These are phyloP conservation scores for Clarias platycephalus DNA, from an alignment of 2,797 vertebrate species.

Conservation along the genomic window DNA sequence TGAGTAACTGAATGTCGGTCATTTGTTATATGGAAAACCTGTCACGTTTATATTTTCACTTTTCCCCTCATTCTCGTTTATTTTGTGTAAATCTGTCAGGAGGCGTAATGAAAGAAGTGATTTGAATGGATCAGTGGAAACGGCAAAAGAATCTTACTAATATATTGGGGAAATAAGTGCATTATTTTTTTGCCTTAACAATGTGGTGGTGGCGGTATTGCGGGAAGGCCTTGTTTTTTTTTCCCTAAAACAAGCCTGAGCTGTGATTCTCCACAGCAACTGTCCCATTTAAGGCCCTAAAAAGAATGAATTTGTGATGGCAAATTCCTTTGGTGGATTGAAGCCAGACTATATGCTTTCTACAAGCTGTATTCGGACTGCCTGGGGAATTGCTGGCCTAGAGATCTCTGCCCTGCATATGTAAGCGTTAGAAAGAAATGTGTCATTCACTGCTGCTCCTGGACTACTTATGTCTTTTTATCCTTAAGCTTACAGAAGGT, in stretches of 20 bases:
- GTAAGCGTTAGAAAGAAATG: conserved; percentile 5
- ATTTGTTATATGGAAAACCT: conserved; percentile 28
- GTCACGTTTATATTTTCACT: background rate
- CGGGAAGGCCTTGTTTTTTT: background rate
- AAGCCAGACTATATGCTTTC: conserved; percentile 27
- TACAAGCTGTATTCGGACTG: conserved; percentile 10
- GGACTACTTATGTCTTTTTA: conserved; percentile 31
- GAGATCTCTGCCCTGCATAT: conserved; percentile 20
- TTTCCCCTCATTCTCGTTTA: background rate
- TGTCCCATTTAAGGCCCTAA: conserved; percentile 27
- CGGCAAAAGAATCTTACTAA: conserved; percentile 42
- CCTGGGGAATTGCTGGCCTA: conserved; percentile 19
- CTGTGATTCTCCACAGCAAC: conserved; percentile 9
- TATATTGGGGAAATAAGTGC: conserved; percentile 72
- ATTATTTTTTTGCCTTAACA: conserved; percentile 35
- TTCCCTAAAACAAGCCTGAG: conserved; percentile 1
- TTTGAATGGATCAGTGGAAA: conserved; percentile 44
- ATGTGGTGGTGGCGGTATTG: background rate
- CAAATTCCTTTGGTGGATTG: conserved; percentile 15
- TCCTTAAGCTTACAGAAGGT: background rate
- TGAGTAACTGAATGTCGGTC: conserved; percentile 17
- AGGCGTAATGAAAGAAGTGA: conserved; percentile 29
- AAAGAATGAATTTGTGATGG: conserved; percentile 20
- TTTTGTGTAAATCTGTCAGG: conserved; percentile 11
- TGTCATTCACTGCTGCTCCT: conserved; percentile 28